Percentiles rank a stretch among this genome's conserved stretches.
These are phyloP conservation scores for Leucophenga varia DNA, from an alignment of 1,140 invertebrate species.

Conservation along the genomic window DNA sequence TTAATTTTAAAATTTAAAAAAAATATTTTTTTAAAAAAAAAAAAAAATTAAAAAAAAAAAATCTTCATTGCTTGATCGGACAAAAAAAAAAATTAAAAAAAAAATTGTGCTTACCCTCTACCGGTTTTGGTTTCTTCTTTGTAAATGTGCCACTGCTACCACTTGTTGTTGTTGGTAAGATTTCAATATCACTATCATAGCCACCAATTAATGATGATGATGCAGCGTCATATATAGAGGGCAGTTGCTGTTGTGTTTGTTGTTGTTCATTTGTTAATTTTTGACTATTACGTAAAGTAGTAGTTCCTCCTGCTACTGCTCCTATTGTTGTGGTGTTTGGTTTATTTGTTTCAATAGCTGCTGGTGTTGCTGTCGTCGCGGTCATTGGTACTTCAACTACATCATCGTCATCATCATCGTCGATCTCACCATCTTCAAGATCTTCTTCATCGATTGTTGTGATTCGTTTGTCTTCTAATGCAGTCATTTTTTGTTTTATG, in stretches of 20 bases:
- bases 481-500: neutral
- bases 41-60: no score
- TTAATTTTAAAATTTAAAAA: no score
- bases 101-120: no score
- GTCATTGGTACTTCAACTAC: conserved; percentile 17
- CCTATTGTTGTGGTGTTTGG: no score
- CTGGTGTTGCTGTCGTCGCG: neutral
- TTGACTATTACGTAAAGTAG: no score
- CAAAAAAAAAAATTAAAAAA: no score
- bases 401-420: conserved; percentile 58
- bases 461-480: neutral
- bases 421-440: conserved; percentile 65
- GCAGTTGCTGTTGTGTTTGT: no score
- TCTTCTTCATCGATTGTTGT: conserved; percentile 49
- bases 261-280: neutral
- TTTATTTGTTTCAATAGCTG: neutral
- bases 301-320: neutral
- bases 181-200: conserved; percentile 25
- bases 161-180: conserved; percentile 21
- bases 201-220: no score
- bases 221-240: no score
- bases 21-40: no score
- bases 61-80: no score
- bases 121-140: neutral
- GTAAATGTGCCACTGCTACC: neutral